Conservation (phyloP, 2,888 invertebrate genomes). For the Archips xylosteana region DNA sequence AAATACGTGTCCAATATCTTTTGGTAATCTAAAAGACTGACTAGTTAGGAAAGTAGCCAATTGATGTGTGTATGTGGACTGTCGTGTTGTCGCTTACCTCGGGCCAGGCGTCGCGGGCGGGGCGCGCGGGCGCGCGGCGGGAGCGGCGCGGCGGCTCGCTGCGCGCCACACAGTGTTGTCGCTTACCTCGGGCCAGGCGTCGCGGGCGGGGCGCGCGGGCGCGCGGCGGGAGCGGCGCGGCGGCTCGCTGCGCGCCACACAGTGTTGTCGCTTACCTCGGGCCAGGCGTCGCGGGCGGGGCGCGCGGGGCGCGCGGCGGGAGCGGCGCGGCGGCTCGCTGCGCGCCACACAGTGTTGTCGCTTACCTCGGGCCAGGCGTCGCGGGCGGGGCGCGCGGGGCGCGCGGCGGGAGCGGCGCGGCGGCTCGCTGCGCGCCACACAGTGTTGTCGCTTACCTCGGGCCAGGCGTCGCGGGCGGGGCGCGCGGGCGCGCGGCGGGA, state of each 20-base stretch:
- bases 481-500: constrained; percentile 5
- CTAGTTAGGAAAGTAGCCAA: too few species aligned
- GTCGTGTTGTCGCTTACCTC: constrained; percentile 54
- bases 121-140: too few species aligned
- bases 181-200: too few species aligned
- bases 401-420: background rate
- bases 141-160: too few species aligned
- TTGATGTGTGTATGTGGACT: constrained; percentile 1
- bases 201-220: too few species aligned
- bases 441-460: constrained; percentile 58
- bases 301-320: constrained; percentile 53
- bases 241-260: too few species aligned
- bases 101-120: too few species aligned
- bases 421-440: background rate
- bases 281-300: constrained; percentile 56
- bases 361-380: constrained; percentile 69
- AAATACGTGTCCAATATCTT: too few species aligned
- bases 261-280: constrained; percentile 58
- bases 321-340: constrained; percentile 63
- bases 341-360: constrained; percentile 4
- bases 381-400: constrained; percentile 19
- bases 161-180: too few species aligned
- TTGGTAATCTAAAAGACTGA: too few species aligned
- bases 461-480: constrained; percentile 56
- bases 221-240: too few species aligned